Evolutionary conservation across 2,888 invertebrate genomes (phyloP), one percentile per base, ranked within the genome.

Genomic region (Pristionchus japonicus): DNA sequence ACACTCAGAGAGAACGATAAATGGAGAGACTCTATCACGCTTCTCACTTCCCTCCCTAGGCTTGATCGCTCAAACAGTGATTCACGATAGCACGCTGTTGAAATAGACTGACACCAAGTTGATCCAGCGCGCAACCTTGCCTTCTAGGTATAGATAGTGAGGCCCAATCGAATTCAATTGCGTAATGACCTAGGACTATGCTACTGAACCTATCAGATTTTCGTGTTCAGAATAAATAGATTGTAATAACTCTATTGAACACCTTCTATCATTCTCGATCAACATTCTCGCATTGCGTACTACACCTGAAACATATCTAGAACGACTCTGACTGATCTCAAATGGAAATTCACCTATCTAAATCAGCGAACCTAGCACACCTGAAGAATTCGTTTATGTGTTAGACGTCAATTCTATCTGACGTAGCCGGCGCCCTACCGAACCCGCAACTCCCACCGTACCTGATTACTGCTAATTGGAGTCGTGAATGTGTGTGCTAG

Each of bases 11-110:
- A 43, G 43, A 6, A 43, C 11, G 43, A 43, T 9, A 11, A 43
- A 43, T 43, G 43, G 43, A 43, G 43, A 43, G 43, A 43, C 43
- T 11, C 43, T 43, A 11, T 43, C 43, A 43, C 43, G 7, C 43
- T 43, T 43, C 43, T 9, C 11, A 11, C 70, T 74, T 37, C 4
- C 34, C 34, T 1, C 20, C n/a, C 17, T 37, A 74, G 70, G 77
- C 77, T 77, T 77, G n/a, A 77, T 77, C 77, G 43, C 43, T 43
- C 43, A 43, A 43, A 43, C 43, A 43, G 23, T 77, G 77, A 77
- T n/a, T 77, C 77, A 77, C 20, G 3, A 34, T 17, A 61, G n/a
- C n/a, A n/a, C 20, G 23, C 70, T 77, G 43, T 77, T 43, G 77
- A 77, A 77, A 77, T 47, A 1, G 77, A 47, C n/a, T 27, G 43